Evolutionary conservation across 2,888 invertebrate species (phyloP).

Genomic region (Salpingus planirostris): DNA sequence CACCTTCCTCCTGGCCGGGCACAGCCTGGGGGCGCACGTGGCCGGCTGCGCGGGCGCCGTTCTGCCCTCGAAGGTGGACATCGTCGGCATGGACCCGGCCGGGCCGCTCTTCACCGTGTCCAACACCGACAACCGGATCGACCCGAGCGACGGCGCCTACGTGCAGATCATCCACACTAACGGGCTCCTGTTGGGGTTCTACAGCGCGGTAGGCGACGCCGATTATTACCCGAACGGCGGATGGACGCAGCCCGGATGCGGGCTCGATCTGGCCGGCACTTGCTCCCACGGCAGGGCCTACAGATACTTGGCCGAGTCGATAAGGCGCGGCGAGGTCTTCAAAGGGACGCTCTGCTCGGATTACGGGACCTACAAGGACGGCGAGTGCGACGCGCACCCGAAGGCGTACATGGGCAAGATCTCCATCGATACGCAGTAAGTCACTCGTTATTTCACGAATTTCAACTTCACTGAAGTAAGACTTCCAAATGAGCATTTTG

Average conservation of each 20-base stretch:
- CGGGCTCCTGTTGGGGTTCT: conserved; percentile 7
- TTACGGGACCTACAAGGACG: neutral
- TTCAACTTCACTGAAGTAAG: too few relatives aligned
- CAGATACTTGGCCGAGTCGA: conserved; percentile 41
- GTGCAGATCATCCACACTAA: conserved; percentile 29
- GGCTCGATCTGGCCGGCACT: conserved; percentile 7
- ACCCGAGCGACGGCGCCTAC: conserved; percentile 25
- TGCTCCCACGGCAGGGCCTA: conserved; percentile 31
- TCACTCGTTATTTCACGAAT: too few relatives aligned
- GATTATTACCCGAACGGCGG: conserved; percentile 11
- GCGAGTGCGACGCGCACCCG: conserved; percentile 1
- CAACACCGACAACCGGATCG: conserved; percentile 21
- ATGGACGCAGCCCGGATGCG: conserved; percentile 8
- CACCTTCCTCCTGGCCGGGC: conserved; percentile 23
- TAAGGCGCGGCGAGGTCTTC: conserved; percentile 16
- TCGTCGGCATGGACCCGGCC: conserved; percentile 31
- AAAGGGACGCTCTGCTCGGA: neutral
- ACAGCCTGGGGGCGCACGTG: conserved; percentile 32
- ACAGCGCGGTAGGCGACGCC: conserved; percentile 5
- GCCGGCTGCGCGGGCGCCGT: conserved; percentile 26
- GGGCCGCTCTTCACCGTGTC: conserved; percentile 18
- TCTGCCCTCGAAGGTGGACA: conserved; percentile 20
- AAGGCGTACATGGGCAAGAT: conserved; percentile 6
- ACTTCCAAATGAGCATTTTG: too few relatives aligned
- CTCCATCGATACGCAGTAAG: too few relatives aligned